These are phyloP conservation scores for Antidorcas marsupialis DNA, from an alignment of 2,113 vertebrate genomes.

Conservation along the genomic window DNA sequence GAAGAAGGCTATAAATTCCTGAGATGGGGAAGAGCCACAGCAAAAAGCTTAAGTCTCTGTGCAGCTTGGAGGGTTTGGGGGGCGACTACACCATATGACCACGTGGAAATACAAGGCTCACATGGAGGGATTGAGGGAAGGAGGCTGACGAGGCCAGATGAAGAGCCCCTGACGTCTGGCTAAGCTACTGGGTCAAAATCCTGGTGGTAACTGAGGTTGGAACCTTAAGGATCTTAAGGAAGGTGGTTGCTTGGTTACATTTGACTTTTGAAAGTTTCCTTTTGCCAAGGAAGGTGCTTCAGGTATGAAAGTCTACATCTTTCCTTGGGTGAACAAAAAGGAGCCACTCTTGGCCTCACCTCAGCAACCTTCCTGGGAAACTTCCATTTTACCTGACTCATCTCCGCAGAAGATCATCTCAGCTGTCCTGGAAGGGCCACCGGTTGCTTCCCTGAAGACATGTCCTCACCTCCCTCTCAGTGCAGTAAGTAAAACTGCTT, in stretches of 20 bases:
- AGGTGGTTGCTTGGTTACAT: not conserved
- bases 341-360: not conserved
- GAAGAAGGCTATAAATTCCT: not conserved
- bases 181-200: not conserved
- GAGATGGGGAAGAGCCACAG: not conserved
- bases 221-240: not conserved
- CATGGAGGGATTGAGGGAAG: no score
- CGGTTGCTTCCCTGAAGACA: not conserved
- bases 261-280: not conserved
- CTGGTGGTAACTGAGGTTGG: not conserved
- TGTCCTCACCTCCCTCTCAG: accelerated
- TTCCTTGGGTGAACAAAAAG: not conserved
- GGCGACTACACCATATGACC: accelerated
- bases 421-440: not conserved
- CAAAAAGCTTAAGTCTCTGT: no score
- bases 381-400: not conserved
- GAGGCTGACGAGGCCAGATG: not conserved
- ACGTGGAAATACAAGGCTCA: accelerated
- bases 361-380: not conserved
- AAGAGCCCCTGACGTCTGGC: not conserved
- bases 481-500: accelerated
- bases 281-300: not conserved
- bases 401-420: accelerated
- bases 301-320: not conserved
- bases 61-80: not conserved